phyloP scores from a whole-genome alignment of 2,797 vertebrate genomes.

The Sebastes goodei region DNA sequence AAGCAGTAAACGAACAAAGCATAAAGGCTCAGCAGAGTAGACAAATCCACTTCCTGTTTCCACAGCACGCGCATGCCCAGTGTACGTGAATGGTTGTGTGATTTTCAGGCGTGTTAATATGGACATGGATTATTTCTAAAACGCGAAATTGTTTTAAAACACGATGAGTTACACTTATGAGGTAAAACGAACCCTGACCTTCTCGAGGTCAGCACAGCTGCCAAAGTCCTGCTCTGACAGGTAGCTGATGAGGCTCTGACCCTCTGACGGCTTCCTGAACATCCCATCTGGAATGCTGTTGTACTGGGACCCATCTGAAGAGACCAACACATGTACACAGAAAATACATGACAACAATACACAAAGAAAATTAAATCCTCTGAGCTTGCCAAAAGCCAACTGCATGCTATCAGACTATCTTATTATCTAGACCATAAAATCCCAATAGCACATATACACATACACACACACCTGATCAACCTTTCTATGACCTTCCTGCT shows the following conservation, averaged over 20 bases:
- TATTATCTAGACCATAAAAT: not conserved
- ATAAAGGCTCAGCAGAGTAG: no score
- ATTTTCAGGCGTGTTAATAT: no score
- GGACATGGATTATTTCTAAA: no score
- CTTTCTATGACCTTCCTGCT: not conserved
- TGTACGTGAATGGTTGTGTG: no score
- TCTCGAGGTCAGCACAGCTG: conserved; percentile 98
- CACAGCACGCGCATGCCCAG: no score
- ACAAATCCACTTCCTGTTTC: no score
- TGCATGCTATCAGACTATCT: not conserved
- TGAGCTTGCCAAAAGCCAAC: not conserved
- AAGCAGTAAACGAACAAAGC: no score
- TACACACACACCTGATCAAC: not conserved
- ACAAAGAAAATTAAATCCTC: not conserved
- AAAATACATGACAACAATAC: not conserved
- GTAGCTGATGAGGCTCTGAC: conserved; percentile 98
- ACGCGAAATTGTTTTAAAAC: no score
- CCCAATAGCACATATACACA: not conserved
- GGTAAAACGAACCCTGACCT: conserved; percentile 77
- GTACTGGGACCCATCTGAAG: conserved; percentile 85
- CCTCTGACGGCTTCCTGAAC: conserved; percentile 95
- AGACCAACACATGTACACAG: conserved; percentile 10
- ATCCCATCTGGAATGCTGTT: conserved; percentile 87
- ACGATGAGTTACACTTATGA: no score
- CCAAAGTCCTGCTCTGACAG: conserved; percentile 99